Conservation (phyloP, 2,888 invertebrate genomes). For the Mellilla xanthometata region DNA sequence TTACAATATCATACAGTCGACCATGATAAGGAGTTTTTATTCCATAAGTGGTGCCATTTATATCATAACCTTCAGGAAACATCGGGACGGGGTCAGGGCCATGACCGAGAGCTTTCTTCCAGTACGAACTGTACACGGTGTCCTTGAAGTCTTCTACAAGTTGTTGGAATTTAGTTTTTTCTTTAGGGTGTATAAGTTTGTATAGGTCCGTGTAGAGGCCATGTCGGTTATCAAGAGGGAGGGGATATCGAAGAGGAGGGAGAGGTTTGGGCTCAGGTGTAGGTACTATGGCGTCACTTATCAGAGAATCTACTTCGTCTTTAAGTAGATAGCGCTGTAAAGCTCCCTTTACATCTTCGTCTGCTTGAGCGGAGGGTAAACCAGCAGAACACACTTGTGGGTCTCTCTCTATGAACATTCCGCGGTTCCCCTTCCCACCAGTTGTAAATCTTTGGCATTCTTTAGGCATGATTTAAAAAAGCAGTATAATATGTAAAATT, state of each 20-base stretch:
- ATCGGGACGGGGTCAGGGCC: conserved; percentile 58
- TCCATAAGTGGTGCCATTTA: conserved; percentile 55
- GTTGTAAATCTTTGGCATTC: conserved; percentile 55
- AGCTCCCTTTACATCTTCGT: conserved; percentile 44
- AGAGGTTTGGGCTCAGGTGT: conserved; percentile 45
- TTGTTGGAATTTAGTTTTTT: conserved; percentile 59
- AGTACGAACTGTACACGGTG: conserved; percentile 62
- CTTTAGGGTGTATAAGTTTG: conserved; percentile 52
- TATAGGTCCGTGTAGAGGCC: conserved; percentile 49
- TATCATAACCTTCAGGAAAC: conserved; percentile 64
- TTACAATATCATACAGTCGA: conserved; percentile 61
- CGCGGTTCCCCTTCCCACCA: conserved; percentile 68
- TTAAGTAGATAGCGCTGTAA: conserved; percentile 61
- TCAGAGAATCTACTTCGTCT: conserved; percentile 63
- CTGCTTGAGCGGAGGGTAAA: conserved; percentile 55
- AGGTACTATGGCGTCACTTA: conserved; percentile 62
- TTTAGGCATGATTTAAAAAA: conserved; percentile 48
- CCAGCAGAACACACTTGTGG: conserved; percentile 67
- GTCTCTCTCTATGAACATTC: conserved; percentile 62
- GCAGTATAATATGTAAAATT: background rate
- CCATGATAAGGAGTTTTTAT: conserved; percentile 49
- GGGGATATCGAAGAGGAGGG: conserved; percentile 54
- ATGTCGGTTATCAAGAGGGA: conserved; percentile 50
- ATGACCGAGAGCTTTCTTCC: conserved; percentile 56
- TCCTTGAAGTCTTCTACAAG: conserved; percentile 62